These are phyloP conservation scores for Porphyrio hochstetteri DNA, from an alignment of 2,113 vertebrate species.

Conservation along the genomic window DNA sequence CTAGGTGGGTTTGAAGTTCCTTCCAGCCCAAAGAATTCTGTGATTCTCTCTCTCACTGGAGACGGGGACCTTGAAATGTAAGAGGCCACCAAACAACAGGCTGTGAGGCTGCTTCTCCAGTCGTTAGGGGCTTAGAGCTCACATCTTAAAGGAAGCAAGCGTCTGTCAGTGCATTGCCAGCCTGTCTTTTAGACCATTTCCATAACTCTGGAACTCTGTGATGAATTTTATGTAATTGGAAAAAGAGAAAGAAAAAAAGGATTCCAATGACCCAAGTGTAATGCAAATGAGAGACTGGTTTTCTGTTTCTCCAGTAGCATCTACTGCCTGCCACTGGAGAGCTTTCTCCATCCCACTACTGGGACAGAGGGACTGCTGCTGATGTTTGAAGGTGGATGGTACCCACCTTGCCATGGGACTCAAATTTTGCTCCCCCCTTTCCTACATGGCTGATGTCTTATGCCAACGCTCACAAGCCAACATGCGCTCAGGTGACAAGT, in stretches of 20 bases:
- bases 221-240: neutral
- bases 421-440: neutral
- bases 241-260: rapidly evolving
- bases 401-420: neutral
- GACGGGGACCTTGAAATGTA: neutral
- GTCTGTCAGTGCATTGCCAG: neutral
- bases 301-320: neutral
- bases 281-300: neutral
- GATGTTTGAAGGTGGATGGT: neutral
- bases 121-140: neutral
- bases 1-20: too few species aligned
- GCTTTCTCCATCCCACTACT: neutral
- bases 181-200: neutral
- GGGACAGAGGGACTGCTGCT: neutral
- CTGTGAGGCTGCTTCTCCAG: neutral
- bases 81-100: neutral
- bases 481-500: rapidly evolving
- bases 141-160: neutral
- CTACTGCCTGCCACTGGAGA: neutral
- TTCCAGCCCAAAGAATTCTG: too few species aligned
- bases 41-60: neutral
- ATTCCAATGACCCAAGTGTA: neutral
- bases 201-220: neutral
- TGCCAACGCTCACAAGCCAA: neutral
- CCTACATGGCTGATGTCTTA: neutral